Percentiles rank a stretch among this genome's conserved stretches.
Evolutionary conservation across 2,888 invertebrate species (phyloP).

Genomic region (Lumbricus terrestris): DNA sequence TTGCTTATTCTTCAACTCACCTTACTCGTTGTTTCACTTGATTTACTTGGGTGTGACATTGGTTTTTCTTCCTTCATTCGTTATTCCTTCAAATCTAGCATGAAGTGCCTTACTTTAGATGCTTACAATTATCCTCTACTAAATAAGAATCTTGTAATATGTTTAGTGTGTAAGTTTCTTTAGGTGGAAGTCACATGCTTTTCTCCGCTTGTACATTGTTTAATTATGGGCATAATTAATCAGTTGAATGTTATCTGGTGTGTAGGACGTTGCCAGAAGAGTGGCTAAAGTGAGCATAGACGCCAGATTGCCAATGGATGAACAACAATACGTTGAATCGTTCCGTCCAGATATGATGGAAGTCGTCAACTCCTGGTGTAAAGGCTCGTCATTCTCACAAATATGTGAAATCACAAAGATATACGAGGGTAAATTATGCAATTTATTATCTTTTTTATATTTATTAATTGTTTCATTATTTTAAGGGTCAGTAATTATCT

Average conservation of each 20-base stretch:
- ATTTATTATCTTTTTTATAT: not conserved
- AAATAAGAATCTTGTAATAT: too few species aligned
- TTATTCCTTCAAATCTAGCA: too few species aligned
- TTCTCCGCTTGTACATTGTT: too few species aligned
- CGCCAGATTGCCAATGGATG: constrained; percentile 67
- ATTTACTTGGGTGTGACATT: too few species aligned
- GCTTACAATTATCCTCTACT: too few species aligned
- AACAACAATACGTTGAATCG: constrained; percentile 83
- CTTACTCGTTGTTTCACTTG: too few species aligned
- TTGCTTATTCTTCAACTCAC: too few species aligned
- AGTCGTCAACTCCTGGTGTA: constrained; percentile 91
- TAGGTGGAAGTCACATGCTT: too few species aligned
- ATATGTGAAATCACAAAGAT: constrained; percentile 72
- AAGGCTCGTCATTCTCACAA: constrained; percentile 84
- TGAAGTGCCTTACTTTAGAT: too few species aligned
- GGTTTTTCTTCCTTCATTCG: too few species aligned
- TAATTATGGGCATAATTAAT: too few species aligned
- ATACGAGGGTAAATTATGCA: constrained; percentile 54
- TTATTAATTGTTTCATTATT: not conserved
- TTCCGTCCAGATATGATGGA: constrained; percentile 97
- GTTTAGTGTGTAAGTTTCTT: too few species aligned
- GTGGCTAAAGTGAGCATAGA: constrained; percentile 67
- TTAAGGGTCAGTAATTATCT: not conserved
- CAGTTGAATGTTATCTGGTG: not conserved
- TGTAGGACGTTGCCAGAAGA: constrained; percentile 71